Base-by-base conservation (phyloP, 2,113 vertebrate species). In the Bubo scandiacus region DNA sequence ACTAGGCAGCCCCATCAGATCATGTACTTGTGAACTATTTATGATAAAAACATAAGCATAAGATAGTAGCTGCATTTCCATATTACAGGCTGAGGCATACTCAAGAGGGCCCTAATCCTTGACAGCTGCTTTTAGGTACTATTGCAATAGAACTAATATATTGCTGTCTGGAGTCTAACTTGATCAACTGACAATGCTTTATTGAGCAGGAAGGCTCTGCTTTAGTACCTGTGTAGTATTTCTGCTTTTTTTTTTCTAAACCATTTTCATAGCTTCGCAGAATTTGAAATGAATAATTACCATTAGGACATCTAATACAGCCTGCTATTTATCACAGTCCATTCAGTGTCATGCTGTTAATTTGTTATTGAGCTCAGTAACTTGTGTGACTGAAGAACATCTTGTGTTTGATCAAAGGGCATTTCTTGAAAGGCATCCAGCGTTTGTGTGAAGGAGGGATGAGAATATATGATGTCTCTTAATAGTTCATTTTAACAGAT, bases 391-490 rank as follows among this genome's bases (percentile, higher is more conserved):
- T 82, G 71, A 88, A 80, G 92, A 96, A 87, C 58, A 91, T 85
- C 62, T 82, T 68, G 17, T 85, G 30, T 92, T 95, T 91, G 52
- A 96, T 96, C 70, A 77, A 91, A 96, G 70, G 36, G 9, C 49
- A n/a, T 91, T 96, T 95, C 54, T 91, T 96, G 95, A 92, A 95
- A 96, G 91, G 58, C 66, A 90, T 87, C 78, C 90, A 94, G 57
- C 7, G 1, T 89, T 87, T 82, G 14, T 61, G 70, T 85, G 84
- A 86, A 90, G 89, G 61, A 93, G 84, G 91, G 81, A 94, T 90
- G 49, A 79, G 71, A 85, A 85, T 87, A 70, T 85, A 8, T 92
- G 57, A 25, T 92, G 20, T 68, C 25, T 87, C 62, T 32, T 77
- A 68, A 26, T 17, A 49, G 34, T 73, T 88, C 3, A 16, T 85